Base-by-base conservation (phyloP, 2,797 vertebrate species). In the Pseudomugil gertrudae region DNA sequence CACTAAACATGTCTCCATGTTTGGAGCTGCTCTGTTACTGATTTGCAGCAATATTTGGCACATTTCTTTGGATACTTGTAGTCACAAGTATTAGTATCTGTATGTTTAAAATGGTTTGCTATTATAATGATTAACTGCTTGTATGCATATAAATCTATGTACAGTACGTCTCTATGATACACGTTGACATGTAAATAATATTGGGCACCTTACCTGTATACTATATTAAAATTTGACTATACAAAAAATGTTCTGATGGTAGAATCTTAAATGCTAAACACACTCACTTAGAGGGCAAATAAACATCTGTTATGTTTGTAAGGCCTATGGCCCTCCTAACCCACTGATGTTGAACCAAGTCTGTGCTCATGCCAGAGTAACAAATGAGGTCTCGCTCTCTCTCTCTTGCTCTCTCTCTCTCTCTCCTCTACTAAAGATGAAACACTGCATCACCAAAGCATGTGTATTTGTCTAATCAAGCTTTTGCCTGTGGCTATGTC, bases 391-490 rank as follows among this genome's bases (percentile, higher is more conserved):
- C 88, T 89, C 86, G 86, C 85, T 30, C 29, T 36, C 35, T 36
- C 35, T 35, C 33, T 38, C 38, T 52, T n/a, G n/a, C 26, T 85
- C 89, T 86, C 83, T n/a, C n/a, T 35, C 33, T 38, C 38, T 52
- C 26, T 85, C 89, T 86, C 83, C 87, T 89, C 85, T 78, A 80
- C 85, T 89, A 84, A 90, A 92, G 90, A 92, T 91, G 88, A 93
- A 93, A 92, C 89, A 92, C 90, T 81, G 85, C 87, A 90, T 90
- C 88, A 90, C 87, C 85, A 92, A 90, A 92, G 89, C 89, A 82
- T 90, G 87, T 84, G 87, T 87, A 65, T 90, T 90, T 88, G 91
- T 93, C 89, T 92, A 87, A 92, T 90, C 90, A 91, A 92, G 91
- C 86, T 87, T 85, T 86, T 57, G 89, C 92, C 90, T 52, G 72